Evolutionary conservation across 2,888 invertebrate species (phyloP), one percentile per base, ranked within the genome.

Genomic region (Drosophila antonietae): DNA sequence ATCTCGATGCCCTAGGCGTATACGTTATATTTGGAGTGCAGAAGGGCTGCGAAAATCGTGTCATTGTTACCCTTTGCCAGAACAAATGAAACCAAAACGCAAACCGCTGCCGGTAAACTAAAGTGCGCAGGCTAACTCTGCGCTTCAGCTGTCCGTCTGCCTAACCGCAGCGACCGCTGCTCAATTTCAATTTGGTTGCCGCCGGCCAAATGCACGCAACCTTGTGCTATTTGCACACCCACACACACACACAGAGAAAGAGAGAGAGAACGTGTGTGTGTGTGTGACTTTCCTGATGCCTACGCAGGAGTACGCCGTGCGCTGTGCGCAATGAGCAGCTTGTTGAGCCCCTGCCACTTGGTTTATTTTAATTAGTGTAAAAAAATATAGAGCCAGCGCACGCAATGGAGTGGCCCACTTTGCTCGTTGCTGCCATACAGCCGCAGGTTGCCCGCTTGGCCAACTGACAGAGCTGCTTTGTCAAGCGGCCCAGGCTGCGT

Each of bases 331-430:
- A 15, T 51, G 72, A 57, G 74, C 52, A 72, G 73, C 77, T 71
- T 66, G 74, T 60, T 53, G 63, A 68, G 71, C 70, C 72, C 76
- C 73, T 81, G 80, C 74, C 78, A 78, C 88, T 86, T 87, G 78
- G 83, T 87, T 87, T 88, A 87, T 87, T 87, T 83, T 87, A 87
- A 87, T 87, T 87, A 87, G 88, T 88, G 86, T 69, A 81, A 83
- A 81, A 51, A 85, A 85, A 84, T 82, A 83, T 85, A 72, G 78
- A 75, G 66, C 74, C 62, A 51, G 73, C 59, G 65, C 84, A 84
- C 87, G 84, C 87, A 84, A 86, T 78, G 80, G 68, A 82, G 82
- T 79, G 82, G 80, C 78, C 75, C 81, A 86, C 78, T 87, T 82
- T 86, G 83, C 79, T 73, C 63, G 73, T 58, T 77, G 63, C 51